Percentiles rank a stretch among this genome's conserved stretches.
These are phyloP conservation scores for Oreochromis aureus DNA, from an alignment of 2,113 vertebrate genomes.

Conservation along the genomic window DNA sequence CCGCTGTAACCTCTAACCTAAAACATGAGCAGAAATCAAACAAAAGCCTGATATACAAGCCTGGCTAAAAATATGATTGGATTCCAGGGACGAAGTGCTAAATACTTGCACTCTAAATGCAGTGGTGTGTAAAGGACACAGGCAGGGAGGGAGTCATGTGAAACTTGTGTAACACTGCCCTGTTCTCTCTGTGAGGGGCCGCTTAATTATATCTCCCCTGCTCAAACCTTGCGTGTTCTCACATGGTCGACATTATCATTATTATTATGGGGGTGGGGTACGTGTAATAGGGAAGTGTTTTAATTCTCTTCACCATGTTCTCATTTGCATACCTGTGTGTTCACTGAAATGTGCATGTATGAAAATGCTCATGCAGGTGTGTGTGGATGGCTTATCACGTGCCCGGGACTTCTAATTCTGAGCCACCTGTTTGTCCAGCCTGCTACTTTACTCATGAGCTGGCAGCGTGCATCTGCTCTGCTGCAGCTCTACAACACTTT, in stretches of 20 bases:
- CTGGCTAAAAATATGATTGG: slow-evolving; percentile 38
- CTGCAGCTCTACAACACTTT: slow-evolving; percentile 32
- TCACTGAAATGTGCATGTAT: background rate
- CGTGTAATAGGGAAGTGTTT: background rate
- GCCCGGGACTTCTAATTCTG: background rate
- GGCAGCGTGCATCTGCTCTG: slow-evolving; percentile 28
- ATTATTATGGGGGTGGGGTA: background rate
- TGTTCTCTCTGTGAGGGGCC: background rate
- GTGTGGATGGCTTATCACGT: background rate
- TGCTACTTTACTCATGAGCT: background rate
- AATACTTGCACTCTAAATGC: slow-evolving; percentile 35
- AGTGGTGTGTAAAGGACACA: slow-evolving; percentile 44
- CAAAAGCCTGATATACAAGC: slow-evolving; percentile 16
- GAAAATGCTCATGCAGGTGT: background rate
- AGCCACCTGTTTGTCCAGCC: slow-evolving; percentile 43
- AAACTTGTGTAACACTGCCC: slow-evolving; percentile 21
- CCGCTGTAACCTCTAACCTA: slow-evolving; percentile 1
- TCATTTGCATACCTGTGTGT: background rate
- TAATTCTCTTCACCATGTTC: background rate
- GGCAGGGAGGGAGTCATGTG: slow-evolving; percentile 16
- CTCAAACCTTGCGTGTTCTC: slow-evolving; percentile 27
- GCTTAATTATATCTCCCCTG: slow-evolving; percentile 38
- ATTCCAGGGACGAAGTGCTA: slow-evolving; percentile 27
- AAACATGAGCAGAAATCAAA: slow-evolving; percentile 32
- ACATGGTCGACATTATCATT: slow-evolving; percentile 18